A percentile compares a stretch with the other conserved stretches of the same genome.
Conservation (phyloP, 2,888 invertebrate genomes). For the Colletes collaris region DNA sequence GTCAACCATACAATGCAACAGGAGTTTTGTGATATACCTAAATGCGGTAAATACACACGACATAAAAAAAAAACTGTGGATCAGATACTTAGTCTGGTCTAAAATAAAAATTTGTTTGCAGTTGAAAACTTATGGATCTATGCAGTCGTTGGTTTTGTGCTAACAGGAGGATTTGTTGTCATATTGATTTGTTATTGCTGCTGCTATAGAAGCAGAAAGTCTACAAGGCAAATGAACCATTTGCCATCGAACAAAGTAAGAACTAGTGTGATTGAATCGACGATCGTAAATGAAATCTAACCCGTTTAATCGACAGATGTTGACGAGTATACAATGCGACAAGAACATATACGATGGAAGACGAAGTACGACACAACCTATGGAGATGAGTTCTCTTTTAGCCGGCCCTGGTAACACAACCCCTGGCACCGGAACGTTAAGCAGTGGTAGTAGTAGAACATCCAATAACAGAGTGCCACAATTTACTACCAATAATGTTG, state of each 20-base stretch:
- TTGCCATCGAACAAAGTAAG: conserved; percentile 80
- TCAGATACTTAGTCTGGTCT: too few species aligned
- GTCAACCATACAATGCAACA: conserved; percentile 88
- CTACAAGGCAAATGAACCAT: conserved; percentile 78
- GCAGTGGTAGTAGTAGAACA: conserved; percentile 82
- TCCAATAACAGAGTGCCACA: conserved; percentile 90
- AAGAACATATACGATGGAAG: conserved; percentile 92
- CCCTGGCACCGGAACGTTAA: conserved; percentile 84
- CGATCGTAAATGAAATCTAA: background rate
- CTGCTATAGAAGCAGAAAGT: conserved; percentile 83
- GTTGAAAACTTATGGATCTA: conserved; percentile 93
- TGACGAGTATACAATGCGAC: conserved; percentile 83
- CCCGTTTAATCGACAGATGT: conserved; percentile 69
- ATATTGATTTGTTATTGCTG: conserved; percentile 86
- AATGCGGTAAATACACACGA: conserved; percentile 87
- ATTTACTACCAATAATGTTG: conserved; percentile 92
- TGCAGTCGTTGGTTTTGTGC: conserved; percentile 87
- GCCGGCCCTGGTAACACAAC: conserved; percentile 84
- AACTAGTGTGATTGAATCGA: background rate
- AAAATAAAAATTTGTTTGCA: conserved; percentile 75
- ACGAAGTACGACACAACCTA: conserved; percentile 89
- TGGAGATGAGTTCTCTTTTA: conserved; percentile 93
- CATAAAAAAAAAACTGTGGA: too few species aligned
- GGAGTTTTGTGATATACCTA: conserved; percentile 93
- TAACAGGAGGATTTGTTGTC: conserved; percentile 84